A percentile compares a stretch with the other conserved stretches of the same genome.
Evolutionary conservation across 1,140 invertebrate genomes (phyloP).

Genomic region (Drosophila auraria): DNA sequence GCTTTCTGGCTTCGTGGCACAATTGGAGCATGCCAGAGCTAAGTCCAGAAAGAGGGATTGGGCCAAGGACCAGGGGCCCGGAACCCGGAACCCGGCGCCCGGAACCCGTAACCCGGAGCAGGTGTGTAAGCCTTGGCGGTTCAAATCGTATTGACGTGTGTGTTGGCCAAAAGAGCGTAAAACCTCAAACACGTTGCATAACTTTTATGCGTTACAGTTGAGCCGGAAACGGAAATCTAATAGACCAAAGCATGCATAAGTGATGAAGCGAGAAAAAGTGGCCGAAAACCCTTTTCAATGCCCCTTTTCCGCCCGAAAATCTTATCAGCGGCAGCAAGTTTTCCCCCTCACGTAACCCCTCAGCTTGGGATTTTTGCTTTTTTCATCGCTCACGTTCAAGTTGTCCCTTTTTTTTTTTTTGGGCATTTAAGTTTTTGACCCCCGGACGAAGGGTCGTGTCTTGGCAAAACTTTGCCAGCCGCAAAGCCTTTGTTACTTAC

Average conservation of each 20-base stretch:
- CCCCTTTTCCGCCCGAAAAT: slow-evolving; percentile 43
- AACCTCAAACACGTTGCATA: slow-evolving; percentile 77
- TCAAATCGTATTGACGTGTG: slow-evolving; percentile 75
- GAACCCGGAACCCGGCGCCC: not conserved
- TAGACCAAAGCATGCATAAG: slow-evolving; percentile 82
- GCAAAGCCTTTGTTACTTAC: slow-evolving; percentile 44
- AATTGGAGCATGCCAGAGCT: slow-evolving; percentile 1
- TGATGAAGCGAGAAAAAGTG: slow-evolving; percentile 77
- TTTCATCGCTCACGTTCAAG: slow-evolving; percentile 8
- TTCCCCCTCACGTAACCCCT: slow-evolving; percentile 40
- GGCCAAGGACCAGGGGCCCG: not conserved
- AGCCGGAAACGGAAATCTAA: slow-evolving; percentile 82
- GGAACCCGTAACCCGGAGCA: slow-evolving; percentile 21
- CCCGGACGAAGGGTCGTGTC: slow-evolving; percentile 11
- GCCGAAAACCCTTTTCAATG: slow-evolving; percentile 72
- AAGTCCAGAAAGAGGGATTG: not conserved
- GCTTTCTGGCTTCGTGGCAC: not conserved
- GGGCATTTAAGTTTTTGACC: slow-evolving; percentile 39
- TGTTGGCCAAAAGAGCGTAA: slow-evolving; percentile 68
- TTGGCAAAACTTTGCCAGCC: slow-evolving; percentile 54
- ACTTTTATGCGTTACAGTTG: slow-evolving; percentile 73
- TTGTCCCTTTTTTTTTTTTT: slow-evolving; percentile 17
- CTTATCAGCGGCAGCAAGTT: slow-evolving; percentile 70
- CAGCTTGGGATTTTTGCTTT: slow-evolving; percentile 25
- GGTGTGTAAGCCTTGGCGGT: slow-evolving; percentile 70